A percentile compares a stretch with the other conserved stretches of the same genome.
Evolutionary conservation across 1,140 invertebrate species (phyloP).

Genomic region (Papilio polyxenes): DNA sequence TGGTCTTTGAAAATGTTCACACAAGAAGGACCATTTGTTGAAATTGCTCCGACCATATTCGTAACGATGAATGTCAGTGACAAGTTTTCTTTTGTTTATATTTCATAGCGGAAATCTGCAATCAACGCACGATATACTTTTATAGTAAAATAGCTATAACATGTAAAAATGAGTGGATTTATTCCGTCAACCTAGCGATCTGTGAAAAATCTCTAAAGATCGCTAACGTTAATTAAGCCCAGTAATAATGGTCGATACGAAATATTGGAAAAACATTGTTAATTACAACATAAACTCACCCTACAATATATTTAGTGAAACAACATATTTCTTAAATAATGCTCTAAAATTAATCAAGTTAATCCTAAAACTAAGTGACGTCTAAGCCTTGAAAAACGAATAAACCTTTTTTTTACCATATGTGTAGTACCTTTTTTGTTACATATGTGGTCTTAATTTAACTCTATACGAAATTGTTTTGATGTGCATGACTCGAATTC

Average conservation of each 20-base stretch:
- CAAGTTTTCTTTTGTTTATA: slow-evolving; percentile 51
- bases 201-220: not conserved
- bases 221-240: not conserved
- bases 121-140: slow-evolving; percentile 48
- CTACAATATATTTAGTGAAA: no score
- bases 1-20: not conserved
- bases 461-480: not conserved
- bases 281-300: not conserved
- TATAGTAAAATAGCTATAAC: not conserved
- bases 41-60: slow-evolving; percentile 19
- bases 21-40: slow-evolving; percentile 2
- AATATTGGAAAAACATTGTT: not conserved
- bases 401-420: not conserved
- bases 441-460: not conserved
- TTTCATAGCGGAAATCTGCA: slow-evolving; percentile 59
- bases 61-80: not conserved
- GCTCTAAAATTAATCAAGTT: no score
- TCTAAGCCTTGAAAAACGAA: not conserved
- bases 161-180: not conserved
- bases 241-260: not conserved
- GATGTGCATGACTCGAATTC: not conserved
- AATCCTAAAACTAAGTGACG: no score
- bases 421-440: no score
- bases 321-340: no score
- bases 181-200: not conserved